A percentile compares a stretch with the other conserved stretches of the same genome.
These are phyloP conservation scores for Salmo trutta DNA, from an alignment of 2,797 vertebrate genomes.

Conservation along the genomic window DNA sequence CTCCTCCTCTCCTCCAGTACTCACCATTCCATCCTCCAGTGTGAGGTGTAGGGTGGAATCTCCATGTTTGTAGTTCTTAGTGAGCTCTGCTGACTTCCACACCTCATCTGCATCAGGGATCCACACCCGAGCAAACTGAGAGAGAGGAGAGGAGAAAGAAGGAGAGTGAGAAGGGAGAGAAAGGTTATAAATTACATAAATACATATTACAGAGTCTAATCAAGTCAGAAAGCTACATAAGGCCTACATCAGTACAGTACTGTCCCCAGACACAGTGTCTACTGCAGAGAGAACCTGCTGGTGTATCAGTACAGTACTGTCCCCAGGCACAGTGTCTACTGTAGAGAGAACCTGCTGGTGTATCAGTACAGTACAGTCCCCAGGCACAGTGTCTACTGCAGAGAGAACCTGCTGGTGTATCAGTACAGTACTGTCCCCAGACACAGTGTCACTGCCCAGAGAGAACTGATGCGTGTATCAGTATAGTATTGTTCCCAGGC, in stretches of 20 bases:
- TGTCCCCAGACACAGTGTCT: background rate
- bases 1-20: conserved; percentile 65
- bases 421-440: no score
- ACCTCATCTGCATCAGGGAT: conserved; percentile 95
- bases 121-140: conserved; percentile 95
- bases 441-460: no score
- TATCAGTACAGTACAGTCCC: background rate
- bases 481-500: no score
- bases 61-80: conserved; percentile 91
- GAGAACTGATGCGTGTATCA: no score
- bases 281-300: no score
- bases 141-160: conserved; percentile 28
- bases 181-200: background rate
- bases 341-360: no score
- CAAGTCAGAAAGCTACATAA: background rate
- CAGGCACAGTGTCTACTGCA: no score
- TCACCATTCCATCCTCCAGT: conserved; percentile 92
- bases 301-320: no score
- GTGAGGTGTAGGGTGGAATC: conserved; percentile 85
- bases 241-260: background rate
- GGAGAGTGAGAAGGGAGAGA: background rate
- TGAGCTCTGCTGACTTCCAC: conserved; percentile 96
- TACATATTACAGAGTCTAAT: no score
- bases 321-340: no score
- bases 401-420: no score